A percentile compares a stretch with the other conserved stretches of the same genome.
These are phyloP conservation scores for Morus bassanus DNA, from an alignment of 2,797 vertebrate species.

Conservation along the genomic window DNA sequence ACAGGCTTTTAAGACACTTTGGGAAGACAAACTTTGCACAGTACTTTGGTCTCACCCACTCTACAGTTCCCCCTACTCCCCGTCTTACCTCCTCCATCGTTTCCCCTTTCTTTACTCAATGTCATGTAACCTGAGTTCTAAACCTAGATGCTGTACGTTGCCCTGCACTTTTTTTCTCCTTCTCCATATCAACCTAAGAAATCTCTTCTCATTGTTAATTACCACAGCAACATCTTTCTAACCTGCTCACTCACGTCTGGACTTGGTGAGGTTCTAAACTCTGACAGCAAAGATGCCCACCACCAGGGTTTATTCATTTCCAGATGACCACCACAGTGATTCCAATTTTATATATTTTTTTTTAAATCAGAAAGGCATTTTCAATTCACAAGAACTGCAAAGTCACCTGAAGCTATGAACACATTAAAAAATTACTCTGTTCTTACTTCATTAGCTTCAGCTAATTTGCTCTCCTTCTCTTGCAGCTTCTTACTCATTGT, in stretches of 20 bases:
- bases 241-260: background rate
- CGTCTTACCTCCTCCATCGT: background rate
- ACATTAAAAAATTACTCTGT: background rate
- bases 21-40: background rate
- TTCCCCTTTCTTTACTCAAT: background rate
- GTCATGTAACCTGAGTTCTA: background rate
- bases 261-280: background rate
- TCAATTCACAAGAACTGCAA: background rate
- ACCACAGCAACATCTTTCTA: background rate
- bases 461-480: conserved; percentile 83
- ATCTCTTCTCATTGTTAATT: background rate
- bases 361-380: background rate
- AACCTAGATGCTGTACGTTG: background rate
- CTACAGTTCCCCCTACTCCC: background rate
- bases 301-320: background rate
- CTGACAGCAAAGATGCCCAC: background rate
- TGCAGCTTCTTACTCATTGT: conserved; percentile 81
- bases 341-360: background rate
- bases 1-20: background rate
- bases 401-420: background rate
- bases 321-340: background rate
- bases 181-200: background rate
- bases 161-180: background rate
- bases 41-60: background rate
- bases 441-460: conserved; percentile 83